phyloP scores from a whole-genome alignment of 1,140 invertebrate species.

The Diprion similis region DNA sequence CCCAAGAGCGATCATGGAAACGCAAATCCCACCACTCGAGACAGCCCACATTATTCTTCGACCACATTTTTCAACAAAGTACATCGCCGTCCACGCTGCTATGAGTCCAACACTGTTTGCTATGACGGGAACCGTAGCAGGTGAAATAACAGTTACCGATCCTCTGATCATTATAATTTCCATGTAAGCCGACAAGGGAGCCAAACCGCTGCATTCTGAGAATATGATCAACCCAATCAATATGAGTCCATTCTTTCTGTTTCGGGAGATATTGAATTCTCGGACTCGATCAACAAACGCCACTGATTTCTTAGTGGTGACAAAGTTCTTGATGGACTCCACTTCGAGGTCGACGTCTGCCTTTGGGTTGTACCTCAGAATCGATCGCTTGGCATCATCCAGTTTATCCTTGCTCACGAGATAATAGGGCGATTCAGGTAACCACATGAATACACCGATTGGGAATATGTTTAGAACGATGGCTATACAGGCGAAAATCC shows the following conservation, averaged over 20 bases:
- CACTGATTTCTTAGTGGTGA: conserved; percentile 35
- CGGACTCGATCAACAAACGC: conserved; percentile 36
- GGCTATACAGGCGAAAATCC: conserved; percentile 49
- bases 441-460: conserved; percentile 55
- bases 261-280: conserved; percentile 46
- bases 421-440: conserved; percentile 66
- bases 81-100: conserved; percentile 40
- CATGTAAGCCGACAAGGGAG: conserved; percentile 47
- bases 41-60: conserved; percentile 45
- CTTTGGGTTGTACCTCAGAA: conserved; percentile 50
- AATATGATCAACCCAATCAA: conserved; percentile 48
- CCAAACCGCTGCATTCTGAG: conserved; percentile 45
- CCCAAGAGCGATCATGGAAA: conserved; percentile 52
- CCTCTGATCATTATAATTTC: conserved; percentile 53
- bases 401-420: conserved; percentile 43
- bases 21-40: conserved; percentile 42
- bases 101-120: conserved; percentile 45
- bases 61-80: conserved; percentile 52
- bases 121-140: conserved; percentile 48
- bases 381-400: conserved; percentile 49
- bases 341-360: conserved; percentile 50
- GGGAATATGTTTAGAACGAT: conserved; percentile 56
- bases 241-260: conserved; percentile 38
- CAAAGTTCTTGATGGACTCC: conserved; percentile 49
- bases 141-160: conserved; percentile 34